Evolutionary conservation across 2,113 vertebrate species (phyloP).

Genomic region (Vulpes ferrilata): DNA sequence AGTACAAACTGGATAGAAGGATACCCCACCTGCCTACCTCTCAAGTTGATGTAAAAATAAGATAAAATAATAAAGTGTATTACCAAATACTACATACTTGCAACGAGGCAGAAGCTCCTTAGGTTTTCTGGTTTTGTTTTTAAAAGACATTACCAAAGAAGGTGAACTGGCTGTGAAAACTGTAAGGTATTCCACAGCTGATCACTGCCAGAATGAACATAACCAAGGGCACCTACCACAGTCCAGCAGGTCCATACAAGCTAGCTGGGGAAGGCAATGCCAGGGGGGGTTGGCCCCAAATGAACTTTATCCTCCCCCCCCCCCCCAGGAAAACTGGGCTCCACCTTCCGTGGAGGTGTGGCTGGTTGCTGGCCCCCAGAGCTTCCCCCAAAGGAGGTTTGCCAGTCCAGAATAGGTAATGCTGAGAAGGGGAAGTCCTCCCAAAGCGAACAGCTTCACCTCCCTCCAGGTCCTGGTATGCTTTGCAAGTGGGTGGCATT

Average conservation of each 20-base stretch:
- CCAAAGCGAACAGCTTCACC: not conserved
- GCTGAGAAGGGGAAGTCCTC: not conserved
- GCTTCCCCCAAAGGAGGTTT: not conserved
- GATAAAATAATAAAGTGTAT: not conserved
- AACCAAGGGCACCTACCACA: not conserved
- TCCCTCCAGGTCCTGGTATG: not conserved
- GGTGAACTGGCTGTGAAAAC: not conserved
- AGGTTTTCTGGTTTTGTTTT: not conserved
- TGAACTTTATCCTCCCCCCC: not conserved
- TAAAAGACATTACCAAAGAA: not conserved
- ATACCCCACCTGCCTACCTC: not conserved
- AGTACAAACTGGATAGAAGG: not conserved
- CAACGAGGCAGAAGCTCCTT: not conserved
- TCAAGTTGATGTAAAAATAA: not conserved
- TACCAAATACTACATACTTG: not conserved
- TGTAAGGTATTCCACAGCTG: not conserved
- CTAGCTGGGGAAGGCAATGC: not conserved
- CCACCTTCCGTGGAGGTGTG: not conserved
- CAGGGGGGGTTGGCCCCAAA: not conserved
- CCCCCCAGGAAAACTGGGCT: not conserved
- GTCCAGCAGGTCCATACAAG: not conserved
- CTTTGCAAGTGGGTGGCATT: not conserved
- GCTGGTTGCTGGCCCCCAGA: not conserved
- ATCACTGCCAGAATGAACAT: not conserved
- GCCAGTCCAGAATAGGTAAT: not conserved